Evolutionary conservation across 1,140 invertebrate species (phyloP).

Genomic region (Rhagoletis pomonella): DNA sequence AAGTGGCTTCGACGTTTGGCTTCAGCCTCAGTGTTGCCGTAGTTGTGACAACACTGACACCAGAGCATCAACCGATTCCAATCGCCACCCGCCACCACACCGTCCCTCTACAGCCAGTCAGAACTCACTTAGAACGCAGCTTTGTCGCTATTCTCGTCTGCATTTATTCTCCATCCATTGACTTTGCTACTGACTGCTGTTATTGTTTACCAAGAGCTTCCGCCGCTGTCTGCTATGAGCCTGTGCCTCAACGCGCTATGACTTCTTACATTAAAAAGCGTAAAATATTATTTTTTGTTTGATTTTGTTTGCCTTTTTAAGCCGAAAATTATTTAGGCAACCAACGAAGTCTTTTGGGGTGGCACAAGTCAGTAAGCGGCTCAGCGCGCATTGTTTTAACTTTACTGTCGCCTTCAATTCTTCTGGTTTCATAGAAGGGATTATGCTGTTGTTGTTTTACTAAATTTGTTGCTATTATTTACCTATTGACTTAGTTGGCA

Average conservation of each 20-base stretch:
- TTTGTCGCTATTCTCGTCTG: background rate
- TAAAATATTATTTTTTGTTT: constrained; percentile 49
- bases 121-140: background rate
- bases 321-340: constrained; percentile 51
- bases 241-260: background rate
- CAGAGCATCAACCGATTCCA: background rate
- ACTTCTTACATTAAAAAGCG: constrained; percentile 22
- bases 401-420: constrained; percentile 19
- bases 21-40: constrained; percentile 51
- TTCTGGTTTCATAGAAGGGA: background rate
- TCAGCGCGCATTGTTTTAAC: background rate
- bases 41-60: background rate
- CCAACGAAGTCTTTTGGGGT: background rate
- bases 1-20: constrained; percentile 66
- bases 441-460: background rate
- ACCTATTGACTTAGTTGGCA: background rate
- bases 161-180: background rate
- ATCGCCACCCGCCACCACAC: background rate
- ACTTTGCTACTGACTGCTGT: background rate
- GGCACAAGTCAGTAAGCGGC: background rate
- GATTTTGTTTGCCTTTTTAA: constrained; percentile 41
- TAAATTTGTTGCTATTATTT: background rate
- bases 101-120: background rate
- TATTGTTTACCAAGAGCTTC: background rate
- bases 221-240: background rate